Conservation (phyloP, 1,140 invertebrate species). For the Akabosia matsudoensis region DNA sequence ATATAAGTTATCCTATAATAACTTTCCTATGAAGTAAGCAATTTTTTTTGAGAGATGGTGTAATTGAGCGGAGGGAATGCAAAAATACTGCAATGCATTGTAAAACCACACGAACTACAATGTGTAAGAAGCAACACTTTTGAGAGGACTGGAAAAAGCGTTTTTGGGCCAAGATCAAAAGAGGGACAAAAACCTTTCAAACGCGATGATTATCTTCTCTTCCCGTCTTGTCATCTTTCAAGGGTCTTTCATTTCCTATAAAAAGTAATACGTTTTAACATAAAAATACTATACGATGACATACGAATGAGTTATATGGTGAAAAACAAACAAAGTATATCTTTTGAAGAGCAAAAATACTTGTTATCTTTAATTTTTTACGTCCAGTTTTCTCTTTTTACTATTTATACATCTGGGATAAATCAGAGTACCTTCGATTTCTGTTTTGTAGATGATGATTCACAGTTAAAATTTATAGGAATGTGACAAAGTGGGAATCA, state of each 20-base stretch:
- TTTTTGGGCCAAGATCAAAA: background rate
- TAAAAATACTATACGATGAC: background rate
- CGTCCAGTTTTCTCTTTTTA: background rate
- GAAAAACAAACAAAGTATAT: background rate
- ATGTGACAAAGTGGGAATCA: no score
- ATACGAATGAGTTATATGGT: background rate
- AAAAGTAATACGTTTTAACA: background rate
- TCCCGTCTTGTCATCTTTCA: conserved; percentile 40
- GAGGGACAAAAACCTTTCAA: background rate
- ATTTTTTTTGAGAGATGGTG: background rate
- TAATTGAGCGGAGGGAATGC: background rate
- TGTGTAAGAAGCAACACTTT: background rate
- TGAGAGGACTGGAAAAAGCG: conserved; percentile 6
- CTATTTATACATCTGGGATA: background rate
- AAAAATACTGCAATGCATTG: background rate
- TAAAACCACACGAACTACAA: background rate
- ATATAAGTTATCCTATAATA: no score
- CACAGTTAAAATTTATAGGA: no score
- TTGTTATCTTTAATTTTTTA: no score
- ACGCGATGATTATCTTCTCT: conserved; percentile 34
- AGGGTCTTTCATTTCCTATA: conserved; percentile 40
- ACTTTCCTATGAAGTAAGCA: no score
- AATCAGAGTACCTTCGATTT: no score
- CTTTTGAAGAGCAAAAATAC: background rate
- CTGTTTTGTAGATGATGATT: no score